A percentile compares a stretch with the other conserved stretches of the same genome.
phyloP scores from a whole-genome alignment of 2,888 invertebrate genomes.

The Callinectes sapidus region DNA sequence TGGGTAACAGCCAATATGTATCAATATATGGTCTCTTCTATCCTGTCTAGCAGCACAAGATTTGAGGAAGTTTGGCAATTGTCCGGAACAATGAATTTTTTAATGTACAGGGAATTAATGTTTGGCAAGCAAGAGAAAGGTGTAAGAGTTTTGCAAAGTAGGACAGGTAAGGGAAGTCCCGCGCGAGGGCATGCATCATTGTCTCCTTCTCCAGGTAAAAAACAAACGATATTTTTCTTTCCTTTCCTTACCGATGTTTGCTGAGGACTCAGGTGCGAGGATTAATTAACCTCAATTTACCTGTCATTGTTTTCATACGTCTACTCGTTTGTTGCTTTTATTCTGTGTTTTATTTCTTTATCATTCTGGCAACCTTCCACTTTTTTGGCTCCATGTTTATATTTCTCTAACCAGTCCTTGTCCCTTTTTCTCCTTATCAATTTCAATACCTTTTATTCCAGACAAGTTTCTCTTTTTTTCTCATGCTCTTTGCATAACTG shows the following conservation, averaged over 20 bases:
- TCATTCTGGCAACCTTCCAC: not conserved
- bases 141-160: not conserved
- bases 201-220: conserved; percentile 24
- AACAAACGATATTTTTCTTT: conserved; percentile 27
- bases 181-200: not conserved
- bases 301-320: conserved; percentile 27
- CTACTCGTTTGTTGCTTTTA: not conserved
- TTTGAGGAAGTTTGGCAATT: too few relatives aligned
- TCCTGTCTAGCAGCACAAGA: too few relatives aligned
- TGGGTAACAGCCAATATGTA: too few relatives aligned
- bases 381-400: not conserved
- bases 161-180: not conserved
- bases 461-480: too few relatives aligned
- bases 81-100: not conserved
- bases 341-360: not conserved
- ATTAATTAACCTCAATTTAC: conserved; percentile 31
- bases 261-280: conserved; percentile 6
- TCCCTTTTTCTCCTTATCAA: not conserved
- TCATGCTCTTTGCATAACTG: too few relatives aligned
- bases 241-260: not conserved
- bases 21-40: too few relatives aligned
- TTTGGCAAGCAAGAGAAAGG: not conserved
- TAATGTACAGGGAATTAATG: not conserved
- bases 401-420: not conserved
- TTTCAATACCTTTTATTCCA: too few relatives aligned